These are phyloP conservation scores for Alexandromys fortis DNA, from an alignment of 2,113 vertebrate genomes.

Conservation along the genomic window DNA sequence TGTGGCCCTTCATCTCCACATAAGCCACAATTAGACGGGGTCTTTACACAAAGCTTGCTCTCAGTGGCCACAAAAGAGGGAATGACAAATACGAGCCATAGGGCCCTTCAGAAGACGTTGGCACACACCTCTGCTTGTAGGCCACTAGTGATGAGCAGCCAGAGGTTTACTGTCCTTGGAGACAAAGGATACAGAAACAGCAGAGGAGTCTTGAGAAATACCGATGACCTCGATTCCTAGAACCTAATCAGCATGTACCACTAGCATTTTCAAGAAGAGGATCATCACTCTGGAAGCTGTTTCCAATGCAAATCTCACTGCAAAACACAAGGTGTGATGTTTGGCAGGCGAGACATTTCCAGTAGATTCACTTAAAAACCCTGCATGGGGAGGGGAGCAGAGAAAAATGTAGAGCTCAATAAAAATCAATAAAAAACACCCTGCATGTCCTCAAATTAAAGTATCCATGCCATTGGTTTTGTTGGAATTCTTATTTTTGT, in stretches of 20 bases:
- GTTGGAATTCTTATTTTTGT: background rate
- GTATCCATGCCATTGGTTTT: background rate
- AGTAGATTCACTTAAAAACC: background rate
- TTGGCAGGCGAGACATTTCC: background rate
- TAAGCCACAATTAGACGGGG: background rate
- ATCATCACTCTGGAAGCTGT: accelerated
- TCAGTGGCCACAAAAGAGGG: too few species aligned
- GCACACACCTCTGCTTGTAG: background rate
- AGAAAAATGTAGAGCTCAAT: too few species aligned
- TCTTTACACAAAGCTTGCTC: accelerated
- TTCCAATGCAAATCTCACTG: background rate
- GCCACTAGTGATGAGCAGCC: background rate
- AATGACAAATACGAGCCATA: background rate
- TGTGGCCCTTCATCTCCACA: accelerated
- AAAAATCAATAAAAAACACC: too few species aligned
- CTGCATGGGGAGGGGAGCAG: too few species aligned
- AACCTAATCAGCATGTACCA: background rate
- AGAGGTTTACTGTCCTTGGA: background rate
- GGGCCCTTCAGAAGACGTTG: background rate
- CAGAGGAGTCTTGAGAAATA: background rate
- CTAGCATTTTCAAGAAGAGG: background rate
- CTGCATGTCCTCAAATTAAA: background rate
- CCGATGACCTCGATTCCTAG: accelerated
- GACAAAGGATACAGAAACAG: accelerated
- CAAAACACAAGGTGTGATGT: accelerated